Evolutionary conservation across 2,797 vertebrate species (phyloP).

Genomic region (Distichodus sexfasciatus): DNA sequence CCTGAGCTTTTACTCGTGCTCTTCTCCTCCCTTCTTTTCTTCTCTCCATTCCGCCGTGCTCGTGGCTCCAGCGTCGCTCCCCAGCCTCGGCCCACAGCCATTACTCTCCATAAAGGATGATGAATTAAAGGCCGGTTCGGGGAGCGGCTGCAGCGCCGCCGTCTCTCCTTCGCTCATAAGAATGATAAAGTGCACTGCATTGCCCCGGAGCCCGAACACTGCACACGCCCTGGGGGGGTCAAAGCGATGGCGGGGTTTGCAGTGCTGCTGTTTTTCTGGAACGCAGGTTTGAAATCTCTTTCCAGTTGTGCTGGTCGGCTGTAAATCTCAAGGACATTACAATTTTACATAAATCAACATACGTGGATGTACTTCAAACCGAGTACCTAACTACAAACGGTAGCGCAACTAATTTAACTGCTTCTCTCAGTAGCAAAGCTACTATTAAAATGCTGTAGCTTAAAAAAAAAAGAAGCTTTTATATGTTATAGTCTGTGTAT

Average conservation of each 20-base stretch:
- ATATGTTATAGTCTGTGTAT: too few relatives aligned
- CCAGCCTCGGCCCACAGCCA: conserved; percentile 70
- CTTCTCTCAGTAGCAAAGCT: too few relatives aligned
- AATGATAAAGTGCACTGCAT: conserved; percentile 79
- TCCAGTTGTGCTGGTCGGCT: conserved; percentile 5
- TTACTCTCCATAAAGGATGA: conserved; percentile 85
- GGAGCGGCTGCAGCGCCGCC: conserved; percentile 64
- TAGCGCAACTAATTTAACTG: too few relatives aligned
- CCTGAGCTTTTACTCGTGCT: neutral
- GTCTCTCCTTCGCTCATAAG: conserved; percentile 73
- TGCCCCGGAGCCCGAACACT: conserved; percentile 66
- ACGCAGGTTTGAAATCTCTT: conserved; percentile 53
- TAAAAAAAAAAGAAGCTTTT: too few relatives aligned
- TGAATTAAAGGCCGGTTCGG: conserved; percentile 76
- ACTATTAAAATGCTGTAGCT: too few relatives aligned
- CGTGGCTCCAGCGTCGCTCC: conserved; percentile 54
- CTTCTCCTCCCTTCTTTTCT: neutral
- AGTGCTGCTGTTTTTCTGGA: too few relatives aligned
- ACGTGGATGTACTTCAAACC: too few relatives aligned
- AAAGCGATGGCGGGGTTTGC: conserved; percentile 55
- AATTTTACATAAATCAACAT: neutral
- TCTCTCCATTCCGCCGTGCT: conserved; percentile 9
- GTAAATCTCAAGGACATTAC: neutral
- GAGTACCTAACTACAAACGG: too few relatives aligned
- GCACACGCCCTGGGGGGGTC: conserved; percentile 60